Base-by-base conservation (phyloP, 1,140 invertebrate genomes). In the Megalonaias nervosa region DNA sequence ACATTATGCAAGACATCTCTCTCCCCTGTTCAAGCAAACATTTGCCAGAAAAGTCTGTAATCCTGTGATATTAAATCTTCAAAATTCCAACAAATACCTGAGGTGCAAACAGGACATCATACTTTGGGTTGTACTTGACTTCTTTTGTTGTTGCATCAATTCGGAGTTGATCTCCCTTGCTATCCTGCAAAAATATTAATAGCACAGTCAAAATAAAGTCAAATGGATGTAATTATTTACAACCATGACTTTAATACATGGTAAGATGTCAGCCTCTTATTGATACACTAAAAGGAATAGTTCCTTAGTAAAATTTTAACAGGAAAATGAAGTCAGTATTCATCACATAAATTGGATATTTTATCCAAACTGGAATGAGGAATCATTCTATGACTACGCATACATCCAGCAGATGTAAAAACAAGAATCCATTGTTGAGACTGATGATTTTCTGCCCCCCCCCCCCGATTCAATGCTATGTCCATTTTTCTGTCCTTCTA, bases 41-140 rank as follows among this genome's bases (percentile, higher is more conserved):
- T 26, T n/a, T 23, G 23, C 6, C 60, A 62, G 21, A n/a, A 23
- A 23, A 9, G 23, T 23, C 60, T n/a, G 60, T n/a, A 14, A 62
- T 15, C 60, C 19, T n/a, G 19, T 19, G 23, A 62, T n/a, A 62
- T n/a, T 23, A 11, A 12, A n/a, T 62, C 13, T 19, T n/a, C 6
- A 62, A n/a, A 12, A 62, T n/a, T 19, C 19, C 19, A n/a, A 62
- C 23, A 67, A 77, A 76, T 84, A 93, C 92, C 17, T 95, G 93
- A 9, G 98, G 97, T n/a, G 97, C 95, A 93, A 95, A 99, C 6
- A 99, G 91, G 90, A 99, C 96, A 74, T 99, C 97, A 92, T 94
- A 99, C 87, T 95, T 97, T n/a, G 97, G 96, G 93, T 99, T 99
- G 86, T 95, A 95, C 77, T 92, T 93, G 11, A 99, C 90, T 91